phyloP scores from a whole-genome alignment of 1,140 invertebrate genomes.

The Monochamus saltuarius region DNA sequence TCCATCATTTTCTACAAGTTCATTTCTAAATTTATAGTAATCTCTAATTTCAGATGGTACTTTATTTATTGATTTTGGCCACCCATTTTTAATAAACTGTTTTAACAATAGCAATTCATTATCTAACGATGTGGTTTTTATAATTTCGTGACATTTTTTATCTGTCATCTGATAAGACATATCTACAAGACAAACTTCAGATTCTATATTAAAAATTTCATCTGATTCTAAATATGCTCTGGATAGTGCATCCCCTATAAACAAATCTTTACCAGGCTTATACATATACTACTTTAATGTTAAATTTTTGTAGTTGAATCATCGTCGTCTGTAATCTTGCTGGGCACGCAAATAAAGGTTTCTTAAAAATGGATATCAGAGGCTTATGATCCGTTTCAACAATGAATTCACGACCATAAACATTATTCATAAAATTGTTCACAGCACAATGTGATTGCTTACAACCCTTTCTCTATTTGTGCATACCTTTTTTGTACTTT shows the following conservation, averaged over 20 bases:
- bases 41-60: constrained; percentile 7
- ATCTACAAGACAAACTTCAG: constrained; percentile 17
- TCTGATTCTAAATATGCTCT: constrained; percentile 1
- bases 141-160: background rate
- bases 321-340: constrained; percentile 13
- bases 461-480: constrained; percentile 10
- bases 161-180: background rate
- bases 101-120: constrained; percentile 1
- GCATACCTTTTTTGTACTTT: constrained; percentile 3
- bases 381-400: constrained; percentile 22
- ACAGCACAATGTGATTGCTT: background rate
- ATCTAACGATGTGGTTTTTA: constrained; percentile 9
- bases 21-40: constrained; percentile 18
- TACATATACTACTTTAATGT: constrained; percentile 6
- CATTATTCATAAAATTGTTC: background rate
- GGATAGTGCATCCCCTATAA: constrained; percentile 13
- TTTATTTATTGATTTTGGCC: constrained; percentile 17
- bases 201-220: constrained; percentile 13
- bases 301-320: constrained; percentile 18
- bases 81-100: constrained; percentile 6
- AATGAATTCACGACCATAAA: constrained; percentile 12
- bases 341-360: constrained; percentile 15
- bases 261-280: constrained; percentile 1
- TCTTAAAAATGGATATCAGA: constrained; percentile 7
- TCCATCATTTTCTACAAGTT: constrained; percentile 25